These are phyloP conservation scores for Rhinolophus sinicus DNA, from an alignment of 2,113 vertebrate species.

Conservation along the genomic window DNA sequence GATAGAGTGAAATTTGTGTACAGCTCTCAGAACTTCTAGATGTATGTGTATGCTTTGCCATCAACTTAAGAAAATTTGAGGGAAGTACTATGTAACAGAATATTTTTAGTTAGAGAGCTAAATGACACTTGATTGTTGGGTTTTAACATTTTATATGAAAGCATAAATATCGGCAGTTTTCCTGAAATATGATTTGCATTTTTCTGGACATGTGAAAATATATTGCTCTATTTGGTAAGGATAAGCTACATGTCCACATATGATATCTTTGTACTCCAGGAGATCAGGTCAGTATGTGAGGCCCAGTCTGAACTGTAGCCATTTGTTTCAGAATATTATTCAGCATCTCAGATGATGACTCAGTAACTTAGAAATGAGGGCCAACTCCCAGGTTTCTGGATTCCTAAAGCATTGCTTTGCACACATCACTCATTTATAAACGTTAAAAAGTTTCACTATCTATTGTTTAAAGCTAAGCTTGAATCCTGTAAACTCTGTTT, in stretches of 20 bases:
- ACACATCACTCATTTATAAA: neutral
- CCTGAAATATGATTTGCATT: neutral
- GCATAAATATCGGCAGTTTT: neutral
- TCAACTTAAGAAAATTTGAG: neutral
- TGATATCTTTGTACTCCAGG: neutral
- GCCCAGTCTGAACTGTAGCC: neutral
- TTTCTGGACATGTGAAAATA: neutral
- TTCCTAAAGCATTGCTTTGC: neutral
- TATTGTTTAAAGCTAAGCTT: neutral
- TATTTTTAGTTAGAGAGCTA: neutral
- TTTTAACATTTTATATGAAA: neutral
- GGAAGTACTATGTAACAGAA: neutral
- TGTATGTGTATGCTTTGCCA: neutral
- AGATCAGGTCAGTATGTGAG: neutral
- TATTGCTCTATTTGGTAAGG: neutral
- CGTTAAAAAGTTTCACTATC: neutral
- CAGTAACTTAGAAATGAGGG: neutral
- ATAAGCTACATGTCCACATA: neutral
- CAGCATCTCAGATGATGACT: neutral
- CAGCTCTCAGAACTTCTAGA: neutral
- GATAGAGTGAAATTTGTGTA: neutral
- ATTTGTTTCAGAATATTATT: neutral
- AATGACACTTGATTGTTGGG: neutral
- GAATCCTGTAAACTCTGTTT: neutral
- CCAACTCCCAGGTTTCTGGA: neutral